Percentiles rank a stretch among this genome's conserved stretches.
Conservation (phyloP, 2,888 invertebrate genomes). For the Agonopterix subpropinquella region DNA sequence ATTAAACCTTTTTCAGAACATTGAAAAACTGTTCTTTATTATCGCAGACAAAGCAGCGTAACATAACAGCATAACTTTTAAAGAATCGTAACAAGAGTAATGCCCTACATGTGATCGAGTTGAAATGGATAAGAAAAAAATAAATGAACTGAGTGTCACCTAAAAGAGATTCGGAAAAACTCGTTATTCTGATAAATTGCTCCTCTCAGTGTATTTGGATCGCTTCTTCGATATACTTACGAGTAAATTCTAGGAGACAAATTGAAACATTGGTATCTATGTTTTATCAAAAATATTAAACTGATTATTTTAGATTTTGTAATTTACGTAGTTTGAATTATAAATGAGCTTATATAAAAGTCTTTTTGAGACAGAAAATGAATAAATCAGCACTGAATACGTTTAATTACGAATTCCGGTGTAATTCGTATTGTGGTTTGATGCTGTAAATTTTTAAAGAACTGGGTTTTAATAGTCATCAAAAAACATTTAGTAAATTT, state of each 20-base stretch:
- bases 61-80: slow-evolving; percentile 65
- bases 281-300: too few species aligned
- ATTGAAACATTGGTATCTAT: slow-evolving; percentile 19
- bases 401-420: too few species aligned
- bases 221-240: slow-evolving; percentile 9
- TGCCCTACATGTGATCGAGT: slow-evolving; percentile 63
- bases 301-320: too few species aligned
- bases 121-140: slow-evolving; percentile 67
- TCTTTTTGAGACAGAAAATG: too few species aligned
- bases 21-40: slow-evolving; percentile 59
- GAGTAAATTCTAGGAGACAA: slow-evolving; percentile 25
- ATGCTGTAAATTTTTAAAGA: too few species aligned
- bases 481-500: too few species aligned
- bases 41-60: slow-evolving; percentile 46
- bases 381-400: too few species aligned
- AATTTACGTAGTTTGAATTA: slow-evolving; percentile 4
- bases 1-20: background rate
- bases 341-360: too few species aligned
- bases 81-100: slow-evolving; percentile 55
- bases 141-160: slow-evolving; percentile 68
- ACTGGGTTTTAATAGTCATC: too few species aligned
- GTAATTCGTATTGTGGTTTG: too few species aligned
- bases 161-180: slow-evolving; percentile 66
- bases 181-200: slow-evolving; percentile 71
- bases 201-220: slow-evolving; percentile 48